phyloP scores from a whole-genome alignment of 2,888 invertebrate species.

The Neelides folsomi region DNA sequence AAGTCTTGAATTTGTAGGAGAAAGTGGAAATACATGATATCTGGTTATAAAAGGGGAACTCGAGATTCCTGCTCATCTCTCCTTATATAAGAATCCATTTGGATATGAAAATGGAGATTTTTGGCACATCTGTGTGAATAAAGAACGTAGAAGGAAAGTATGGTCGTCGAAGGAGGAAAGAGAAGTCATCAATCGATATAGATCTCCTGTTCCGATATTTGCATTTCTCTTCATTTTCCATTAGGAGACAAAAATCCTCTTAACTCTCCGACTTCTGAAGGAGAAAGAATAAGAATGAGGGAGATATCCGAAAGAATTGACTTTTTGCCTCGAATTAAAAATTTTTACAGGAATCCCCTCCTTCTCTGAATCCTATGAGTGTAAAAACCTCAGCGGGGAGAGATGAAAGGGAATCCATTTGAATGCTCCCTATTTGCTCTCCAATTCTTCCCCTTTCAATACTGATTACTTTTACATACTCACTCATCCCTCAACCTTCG shows the following conservation, averaged over 20 bases:
- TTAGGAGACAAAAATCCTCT: slow-evolving; percentile 32
- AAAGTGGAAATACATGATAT: background rate
- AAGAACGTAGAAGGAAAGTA: background rate
- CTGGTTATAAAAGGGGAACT: no score
- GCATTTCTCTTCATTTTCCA: slow-evolving; percentile 34
- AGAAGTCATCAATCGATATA: slow-evolving; percentile 30
- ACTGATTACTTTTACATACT: slow-evolving; percentile 2
- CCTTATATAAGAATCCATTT: background rate
- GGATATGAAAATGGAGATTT: slow-evolving; percentile 19
- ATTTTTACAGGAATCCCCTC: slow-evolving; percentile 2
- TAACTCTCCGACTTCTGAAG: slow-evolving; percentile 11
- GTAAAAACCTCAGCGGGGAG: no score
- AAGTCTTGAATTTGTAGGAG: background rate
- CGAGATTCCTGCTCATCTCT: background rate
- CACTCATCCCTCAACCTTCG: no score
- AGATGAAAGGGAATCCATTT: no score
- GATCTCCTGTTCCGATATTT: slow-evolving; percentile 30
- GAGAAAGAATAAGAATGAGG: no score
- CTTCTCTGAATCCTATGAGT: background rate
- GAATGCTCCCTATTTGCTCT: background rate
- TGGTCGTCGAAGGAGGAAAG: slow-evolving; percentile 1
- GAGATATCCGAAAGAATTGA: no score
- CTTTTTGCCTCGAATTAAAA: background rate
- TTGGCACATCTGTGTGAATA: slow-evolving; percentile 18
- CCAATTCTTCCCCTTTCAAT: slow-evolving; percentile 4